Base-by-base conservation (phyloP, 2,113 vertebrate genomes). In the Eublepharis macularius region DNA sequence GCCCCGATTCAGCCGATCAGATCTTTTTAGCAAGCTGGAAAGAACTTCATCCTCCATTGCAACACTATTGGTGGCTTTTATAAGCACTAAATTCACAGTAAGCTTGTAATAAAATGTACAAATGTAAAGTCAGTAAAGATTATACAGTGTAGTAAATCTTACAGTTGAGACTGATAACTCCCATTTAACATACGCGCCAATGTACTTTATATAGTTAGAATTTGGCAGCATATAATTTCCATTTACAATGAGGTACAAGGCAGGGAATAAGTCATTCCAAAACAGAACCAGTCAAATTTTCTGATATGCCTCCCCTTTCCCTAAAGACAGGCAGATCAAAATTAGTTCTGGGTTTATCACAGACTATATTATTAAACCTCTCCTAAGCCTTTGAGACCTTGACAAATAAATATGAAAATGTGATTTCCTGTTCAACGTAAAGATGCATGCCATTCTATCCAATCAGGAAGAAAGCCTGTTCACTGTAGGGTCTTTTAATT, bases 71-170 rank as follows among this genome's bases (percentile, higher is more conserved):
- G 41, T 47, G 85, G 4, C 21, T 65, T 73, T 57, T 13, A 43
- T 0, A 24, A 26, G 66, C 57, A 74, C 69, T 69, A 36, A 85
- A 68, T 0, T 4, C 7, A 0, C 14, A 81, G 63, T 57, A 80
- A 85, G 72, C 75, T 51, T 32, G 45, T 19, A 87, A 51, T 63
- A 66, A 86, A 45, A 49, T 0, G 43, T 83, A 86, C 24, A 39
- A 6, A 34, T 16, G 72, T 34, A 45, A 89, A 83, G 65, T 81
- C 4, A 81, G 7, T 0, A 49, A 26, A 76, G 76, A 79, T 77
- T 0, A 0, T 7, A 47, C 0, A 29, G 0, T 69, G 2, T 14
- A 21, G 6, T 49, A 90, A 84, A 89, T 32, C 9, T 0, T 78
- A 65, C 13, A 72, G 72, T 19, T 21, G 69, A 88, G 81, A 80